These are phyloP conservation scores for Epirrhoe tristata DNA, from an alignment of 2,888 invertebrate species.

Conservation along the genomic window DNA sequence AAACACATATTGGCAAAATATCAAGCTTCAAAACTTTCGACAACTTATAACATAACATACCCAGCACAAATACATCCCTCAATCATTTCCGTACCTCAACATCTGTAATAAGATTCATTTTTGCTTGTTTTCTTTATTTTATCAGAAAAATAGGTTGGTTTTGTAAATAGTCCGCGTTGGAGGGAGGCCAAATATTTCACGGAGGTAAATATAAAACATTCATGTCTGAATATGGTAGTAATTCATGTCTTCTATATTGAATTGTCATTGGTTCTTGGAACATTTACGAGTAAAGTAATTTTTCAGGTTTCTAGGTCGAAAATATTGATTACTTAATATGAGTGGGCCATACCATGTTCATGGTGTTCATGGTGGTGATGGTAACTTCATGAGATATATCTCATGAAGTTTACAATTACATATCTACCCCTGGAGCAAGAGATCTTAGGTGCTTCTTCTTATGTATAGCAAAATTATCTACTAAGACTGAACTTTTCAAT, in stretches of 20 bases:
- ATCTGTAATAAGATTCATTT: not conserved
- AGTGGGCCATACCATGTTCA: too few species aligned
- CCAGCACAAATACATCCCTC: conserved; percentile 23
- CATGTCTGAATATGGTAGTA: conserved; percentile 33
- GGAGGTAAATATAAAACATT: conserved; percentile 45
- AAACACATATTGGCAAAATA: conserved; percentile 49
- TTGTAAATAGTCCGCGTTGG: conserved; percentile 44
- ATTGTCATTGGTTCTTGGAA: not conserved
- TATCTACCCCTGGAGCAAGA: too few species aligned
- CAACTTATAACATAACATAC: conserved; percentile 37
- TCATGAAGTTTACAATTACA: too few species aligned
- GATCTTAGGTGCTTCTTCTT: too few species aligned
- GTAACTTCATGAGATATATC: too few species aligned
- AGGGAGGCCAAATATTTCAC: conserved; percentile 47
- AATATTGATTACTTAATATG: too few species aligned
- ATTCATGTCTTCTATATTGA: conserved; percentile 1
- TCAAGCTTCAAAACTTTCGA: conserved; percentile 46
- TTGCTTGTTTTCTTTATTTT: not conserved
- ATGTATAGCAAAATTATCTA: too few species aligned
- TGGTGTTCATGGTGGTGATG: too few species aligned
- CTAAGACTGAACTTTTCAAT: too few species aligned
- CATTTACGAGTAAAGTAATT: not conserved
- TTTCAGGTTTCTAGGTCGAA: too few species aligned
- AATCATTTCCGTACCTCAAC: conserved; percentile 8
- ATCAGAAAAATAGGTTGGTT: conserved; percentile 25